Base-by-base conservation (phyloP, 2,797 vertebrate species). In the Calcarius lapponicus region DNA sequence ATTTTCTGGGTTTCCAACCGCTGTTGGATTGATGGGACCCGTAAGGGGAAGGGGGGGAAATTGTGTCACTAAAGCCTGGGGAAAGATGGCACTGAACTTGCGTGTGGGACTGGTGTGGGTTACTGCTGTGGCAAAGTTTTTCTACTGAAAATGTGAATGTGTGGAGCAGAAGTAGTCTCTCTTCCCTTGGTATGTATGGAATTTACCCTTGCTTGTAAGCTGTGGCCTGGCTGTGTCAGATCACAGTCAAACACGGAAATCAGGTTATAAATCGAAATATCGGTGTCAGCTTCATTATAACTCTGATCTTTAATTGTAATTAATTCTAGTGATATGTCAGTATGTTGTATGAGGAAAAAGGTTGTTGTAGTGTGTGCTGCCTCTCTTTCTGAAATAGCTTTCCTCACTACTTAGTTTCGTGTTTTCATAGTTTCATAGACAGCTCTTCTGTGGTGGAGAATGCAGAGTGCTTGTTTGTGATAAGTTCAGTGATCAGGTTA, bases 91-190 rank as follows among this genome's bases (percentile, higher is more conserved):
- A 13, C 0, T 10, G 67, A 18, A 16, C 24, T 58, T 32, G 1
- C 66, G 0, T 2, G 32, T 24, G 45, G 29, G 48, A 14, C 31
- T 24, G 69, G 36, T 13, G 31, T 48, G 58, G 20, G 26, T 24
- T 8, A 0, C 36, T 42, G 36, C 56, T 34, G 62, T 17, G 54
- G 42, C 36, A 36, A 10, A 71, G 65, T 25, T 70, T 47, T 40
- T 13, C 28, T 11, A 0, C 6, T 9, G 40, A 12, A 47, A 32
- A 2, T 7, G 4, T 2, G 22, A 34, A 15, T 18, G 65, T 7
- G 42, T 70, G 58, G 50, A 50, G 53, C 56, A 31, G 29, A n/a
- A 38, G 25, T 4, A 5, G 13, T 72, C 12, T 76, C 53, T 64
- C 54, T 54, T 43, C 25, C 28, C 57, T 26, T 38, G 81, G 34